Evolutionary conservation across 2,113 vertebrate genomes (phyloP).

Genomic region (Paramormyrops kingsleyae): DNA sequence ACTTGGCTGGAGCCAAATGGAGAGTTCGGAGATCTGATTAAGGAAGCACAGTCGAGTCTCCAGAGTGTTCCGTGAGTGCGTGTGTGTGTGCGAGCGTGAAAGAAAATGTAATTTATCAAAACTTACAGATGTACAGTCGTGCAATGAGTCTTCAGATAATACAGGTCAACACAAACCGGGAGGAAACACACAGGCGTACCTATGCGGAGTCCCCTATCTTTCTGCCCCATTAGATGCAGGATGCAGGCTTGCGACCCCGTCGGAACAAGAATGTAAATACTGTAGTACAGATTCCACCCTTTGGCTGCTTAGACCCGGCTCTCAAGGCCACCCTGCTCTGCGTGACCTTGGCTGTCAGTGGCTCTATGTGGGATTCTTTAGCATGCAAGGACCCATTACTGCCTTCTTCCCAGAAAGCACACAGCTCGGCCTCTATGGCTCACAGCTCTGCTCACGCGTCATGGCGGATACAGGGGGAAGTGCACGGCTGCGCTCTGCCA

Average conservation of each 20-base stretch:
- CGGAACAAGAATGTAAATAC: conserved; percentile 36
- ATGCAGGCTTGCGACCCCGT: neutral
- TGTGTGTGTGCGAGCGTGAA: neutral
- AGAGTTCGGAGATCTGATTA: conserved; percentile 36
- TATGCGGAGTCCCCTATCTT: neutral
- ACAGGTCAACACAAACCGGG: neutral
- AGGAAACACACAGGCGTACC: neutral
- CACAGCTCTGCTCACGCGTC: neutral
- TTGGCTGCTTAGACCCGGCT: conserved; percentile 11
- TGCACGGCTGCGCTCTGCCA: conserved; percentile 14
- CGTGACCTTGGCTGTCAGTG: conserved; percentile 62
- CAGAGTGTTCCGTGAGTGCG: too few species aligned
- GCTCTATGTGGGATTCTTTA: conserved; percentile 51
- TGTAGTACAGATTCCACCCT: conserved; percentile 37
- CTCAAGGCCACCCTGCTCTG: conserved; percentile 56
- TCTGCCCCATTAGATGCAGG: neutral
- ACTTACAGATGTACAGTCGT: neutral
- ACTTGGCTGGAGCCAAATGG: conserved; percentile 19
- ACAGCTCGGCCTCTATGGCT: conserved; percentile 58
- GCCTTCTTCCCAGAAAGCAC: conserved; percentile 50
- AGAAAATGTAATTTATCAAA: conserved; percentile 3
- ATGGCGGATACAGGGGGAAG: neutral
- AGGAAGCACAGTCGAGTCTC: neutral
- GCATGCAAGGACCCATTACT: conserved; percentile 50
- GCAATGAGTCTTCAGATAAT: neutral